phyloP scores from a whole-genome alignment of 2,113 vertebrate species.

The Cyprinus carpio region DNA sequence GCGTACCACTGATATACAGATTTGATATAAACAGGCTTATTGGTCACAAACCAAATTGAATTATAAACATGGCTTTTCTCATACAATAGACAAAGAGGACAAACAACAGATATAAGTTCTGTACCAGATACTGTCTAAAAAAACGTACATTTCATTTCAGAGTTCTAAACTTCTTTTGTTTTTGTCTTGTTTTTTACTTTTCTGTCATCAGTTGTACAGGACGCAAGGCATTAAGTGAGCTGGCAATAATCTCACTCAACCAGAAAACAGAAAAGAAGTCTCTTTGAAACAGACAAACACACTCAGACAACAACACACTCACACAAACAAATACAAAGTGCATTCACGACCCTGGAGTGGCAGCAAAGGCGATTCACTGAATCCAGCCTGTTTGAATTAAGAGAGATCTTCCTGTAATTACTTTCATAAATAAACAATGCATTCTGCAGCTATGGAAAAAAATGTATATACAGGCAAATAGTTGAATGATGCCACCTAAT shows the following conservation, averaged over 20 bases:
- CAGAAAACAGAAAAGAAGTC: conserved; percentile 48
- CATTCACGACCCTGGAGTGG: conserved; percentile 62
- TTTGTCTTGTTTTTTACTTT: conserved; percentile 61
- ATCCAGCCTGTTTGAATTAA: conserved; percentile 3
- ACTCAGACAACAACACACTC: conserved; percentile 65
- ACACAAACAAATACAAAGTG: conserved; percentile 58
- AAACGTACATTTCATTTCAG: conserved; percentile 65
- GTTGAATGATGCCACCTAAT: conserved; percentile 63
- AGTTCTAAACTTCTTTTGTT: conserved; percentile 63
- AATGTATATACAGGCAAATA: conserved; percentile 52
- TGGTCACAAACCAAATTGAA: conserved; percentile 83
- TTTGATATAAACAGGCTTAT: conserved; percentile 83
- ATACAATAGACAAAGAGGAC: conserved; percentile 76
- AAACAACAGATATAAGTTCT: conserved; percentile 65
- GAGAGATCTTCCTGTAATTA: background rate
- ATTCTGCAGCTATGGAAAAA: conserved; percentile 4
- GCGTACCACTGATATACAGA: conserved; percentile 84
- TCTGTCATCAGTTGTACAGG: conserved; percentile 60
- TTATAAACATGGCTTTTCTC: conserved; percentile 83
- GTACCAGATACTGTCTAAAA: conserved; percentile 60
- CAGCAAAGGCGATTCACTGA: conserved; percentile 58
- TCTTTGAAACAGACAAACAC: conserved; percentile 44
- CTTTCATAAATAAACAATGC: conserved; percentile 16
- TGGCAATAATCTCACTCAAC: conserved; percentile 41
- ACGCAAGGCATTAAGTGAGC: conserved; percentile 68